Evolutionary conservation across 2,113 vertebrate species (phyloP), one percentile per base, ranked within the genome.

Genomic region (Bambusicola thoracicus): DNA sequence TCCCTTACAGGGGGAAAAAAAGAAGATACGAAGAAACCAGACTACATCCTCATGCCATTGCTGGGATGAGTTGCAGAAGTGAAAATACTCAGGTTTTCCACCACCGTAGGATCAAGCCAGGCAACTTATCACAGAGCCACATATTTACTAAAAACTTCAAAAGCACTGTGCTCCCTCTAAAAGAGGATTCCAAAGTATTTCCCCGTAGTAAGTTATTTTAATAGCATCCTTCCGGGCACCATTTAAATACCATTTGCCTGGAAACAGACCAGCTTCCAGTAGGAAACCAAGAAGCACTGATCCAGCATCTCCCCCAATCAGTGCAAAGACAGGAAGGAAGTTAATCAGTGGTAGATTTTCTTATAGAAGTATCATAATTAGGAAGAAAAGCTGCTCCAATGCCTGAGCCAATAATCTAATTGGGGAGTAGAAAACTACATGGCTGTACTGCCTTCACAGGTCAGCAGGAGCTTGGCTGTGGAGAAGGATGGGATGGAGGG

Each of bases 181-280:
- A 92, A 46, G 72, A 62, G 18, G 48, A 48, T 58, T 86, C 76
- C 22, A 58, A 78, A 89, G 73, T 80, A 69, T 69, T 87, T 89
- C 70, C 41, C 75, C 76, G 69, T 63, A 81, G 75, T 69, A 75
- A 79, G 49, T 59, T 55, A 79, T 73, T 92, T 82, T 67, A 81
- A 89, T 43, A 87, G 38, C 48, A 89, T 56, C n/a, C 13, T 87
- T 69, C 89, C 59, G 76, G 91, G 53, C 24, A 58, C n/a, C 49
- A 84, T 68, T 91, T 73, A 89, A 59, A 18, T 44, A 79, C 48
- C 36, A 79, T 66, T 94, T 76, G 66, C 58, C 62, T 95, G 94
- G 91, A 92, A 93, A 85, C 1, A 1, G 62, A 66, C 11, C 67
- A 84, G 81, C 53, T 85, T 93, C 74, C 75, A 93, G 58, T 4